These are phyloP conservation scores for Pangasius krempfi DNA, from an alignment of 2,797 vertebrate genomes.

Conservation along the genomic window DNA sequence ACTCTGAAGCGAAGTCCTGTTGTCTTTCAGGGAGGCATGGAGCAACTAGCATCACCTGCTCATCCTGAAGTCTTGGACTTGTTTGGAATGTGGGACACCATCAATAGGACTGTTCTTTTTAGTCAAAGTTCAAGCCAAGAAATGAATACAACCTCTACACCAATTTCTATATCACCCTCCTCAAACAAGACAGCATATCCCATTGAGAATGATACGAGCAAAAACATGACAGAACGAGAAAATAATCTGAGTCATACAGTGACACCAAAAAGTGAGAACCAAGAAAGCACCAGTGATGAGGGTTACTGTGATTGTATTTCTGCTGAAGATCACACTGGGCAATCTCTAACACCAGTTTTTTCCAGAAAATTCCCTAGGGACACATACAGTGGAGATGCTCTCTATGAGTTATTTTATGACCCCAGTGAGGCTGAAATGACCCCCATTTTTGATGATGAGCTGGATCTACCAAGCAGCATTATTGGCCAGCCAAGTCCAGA, in stretches of 20 bases:
- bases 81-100: slow-evolving; percentile 77
- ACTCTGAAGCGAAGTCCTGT: slow-evolving; percentile 64
- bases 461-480: slow-evolving; percentile 73
- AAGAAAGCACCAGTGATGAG: slow-evolving; percentile 83
- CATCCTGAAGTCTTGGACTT: slow-evolving; percentile 75
- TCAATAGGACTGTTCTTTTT: slow-evolving; percentile 72
- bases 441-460: slow-evolving; percentile 72
- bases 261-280: slow-evolving; percentile 81
- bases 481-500: slow-evolving; percentile 72
- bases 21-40: slow-evolving; percentile 74
- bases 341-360: slow-evolving; percentile 63
- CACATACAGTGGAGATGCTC: slow-evolving; percentile 84
- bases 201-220: neutral
- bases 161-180: slow-evolving; percentile 28
- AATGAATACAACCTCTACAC: slow-evolving; percentile 53
- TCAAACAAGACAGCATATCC: neutral
- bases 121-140: slow-evolving; percentile 68
- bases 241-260: slow-evolving; percentile 53
- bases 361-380: slow-evolving; percentile 76
- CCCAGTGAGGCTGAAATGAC: slow-evolving; percentile 70
- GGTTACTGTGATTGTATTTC: slow-evolving; percentile 85
- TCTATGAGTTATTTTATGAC: slow-evolving; percentile 84
- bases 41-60: slow-evolving; percentile 77
- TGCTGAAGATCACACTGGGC: slow-evolving; percentile 77
- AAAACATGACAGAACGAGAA: neutral